Evolutionary conservation across 2,888 invertebrate genomes (phyloP).

Genomic region (Meghimatium bilineatum): DNA sequence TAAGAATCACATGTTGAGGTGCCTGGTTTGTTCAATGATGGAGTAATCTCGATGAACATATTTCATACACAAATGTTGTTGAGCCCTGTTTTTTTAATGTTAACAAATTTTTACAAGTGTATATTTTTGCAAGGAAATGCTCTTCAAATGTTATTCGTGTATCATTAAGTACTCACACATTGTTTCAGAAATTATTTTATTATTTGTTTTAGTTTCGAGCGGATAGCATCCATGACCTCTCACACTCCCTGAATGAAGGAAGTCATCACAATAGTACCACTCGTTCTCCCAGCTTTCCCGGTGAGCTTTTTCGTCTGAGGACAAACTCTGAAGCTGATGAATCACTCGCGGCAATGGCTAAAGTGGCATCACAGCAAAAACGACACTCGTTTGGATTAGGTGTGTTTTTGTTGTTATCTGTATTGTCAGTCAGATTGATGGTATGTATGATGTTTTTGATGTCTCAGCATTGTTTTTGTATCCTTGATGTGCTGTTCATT

Average conservation of each 20-base stretch:
- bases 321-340: conserved; percentile 40
- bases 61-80: too few species aligned
- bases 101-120: too few species aligned
- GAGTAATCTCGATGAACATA: too few species aligned
- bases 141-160: too few species aligned
- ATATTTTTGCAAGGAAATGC: too few species aligned
- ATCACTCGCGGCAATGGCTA: conserved; percentile 56
- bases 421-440: conserved; percentile 7
- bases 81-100: too few species aligned
- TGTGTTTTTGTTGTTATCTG: conserved; percentile 50
- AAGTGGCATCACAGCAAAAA: conserved; percentile 54
- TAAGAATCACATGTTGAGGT: too few species aligned
- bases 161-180: too few species aligned
- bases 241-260: conserved; percentile 52
- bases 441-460: not conserved
- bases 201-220: conserved; percentile 69
- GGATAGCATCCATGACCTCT: conserved; percentile 74
- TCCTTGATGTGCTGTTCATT: not conserved
- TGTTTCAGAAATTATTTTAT: not conserved
- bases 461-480: not conserved
- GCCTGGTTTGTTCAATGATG: too few species aligned
- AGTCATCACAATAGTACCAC: conserved; percentile 51
- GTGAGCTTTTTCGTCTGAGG: conserved; percentile 62
- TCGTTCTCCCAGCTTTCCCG: conserved; percentile 60
- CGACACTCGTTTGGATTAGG: conserved; percentile 57